These are phyloP conservation scores for Trichomalopsis sarcophagae DNA, from an alignment of 1,140 invertebrate genomes.

Conservation along the genomic window DNA sequence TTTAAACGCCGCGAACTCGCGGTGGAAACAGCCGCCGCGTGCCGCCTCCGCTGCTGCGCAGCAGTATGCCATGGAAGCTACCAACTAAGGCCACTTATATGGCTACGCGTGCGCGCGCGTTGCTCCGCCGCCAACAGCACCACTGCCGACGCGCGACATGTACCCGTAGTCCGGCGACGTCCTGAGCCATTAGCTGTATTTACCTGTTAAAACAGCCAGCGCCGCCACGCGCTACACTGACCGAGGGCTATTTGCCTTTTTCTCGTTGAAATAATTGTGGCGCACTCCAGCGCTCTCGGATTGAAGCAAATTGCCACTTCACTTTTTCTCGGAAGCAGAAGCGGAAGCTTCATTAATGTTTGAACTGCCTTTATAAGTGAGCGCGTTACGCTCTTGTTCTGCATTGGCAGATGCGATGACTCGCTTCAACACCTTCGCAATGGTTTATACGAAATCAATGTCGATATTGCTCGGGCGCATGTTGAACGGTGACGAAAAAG, in stretches of 20 bases:
- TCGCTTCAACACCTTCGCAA: neutral
- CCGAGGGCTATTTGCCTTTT: conserved; percentile 5
- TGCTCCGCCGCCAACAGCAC: neutral
- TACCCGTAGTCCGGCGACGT: neutral
- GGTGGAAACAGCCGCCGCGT: conserved; percentile 45
- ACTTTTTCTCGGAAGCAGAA: neutral
- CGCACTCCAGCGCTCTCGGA: neutral
- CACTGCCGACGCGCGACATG: neutral
- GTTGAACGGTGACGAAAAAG: too few species aligned
- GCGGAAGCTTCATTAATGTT: neutral
- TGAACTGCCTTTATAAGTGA: neutral
- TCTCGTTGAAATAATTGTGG: conserved; percentile 18
- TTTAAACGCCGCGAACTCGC: conserved; percentile 62
- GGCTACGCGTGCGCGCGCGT: too few species aligned
- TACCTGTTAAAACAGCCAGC: conserved; percentile 9
- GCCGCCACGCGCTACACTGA: neutral
- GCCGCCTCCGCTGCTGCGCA: neutral
- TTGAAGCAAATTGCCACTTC: neutral
- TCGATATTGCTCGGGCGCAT: too few species aligned
- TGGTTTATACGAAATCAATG: too few species aligned
- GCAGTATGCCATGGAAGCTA: conserved; percentile 7
- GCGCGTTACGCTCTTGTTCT: neutral
- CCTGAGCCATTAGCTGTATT: neutral
- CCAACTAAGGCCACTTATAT: neutral
- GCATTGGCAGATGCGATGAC: neutral